Percentiles rank a stretch among this genome's conserved stretches.
Conservation (phyloP, 2,113 vertebrate species). For the Perognathus longimembris region DNA sequence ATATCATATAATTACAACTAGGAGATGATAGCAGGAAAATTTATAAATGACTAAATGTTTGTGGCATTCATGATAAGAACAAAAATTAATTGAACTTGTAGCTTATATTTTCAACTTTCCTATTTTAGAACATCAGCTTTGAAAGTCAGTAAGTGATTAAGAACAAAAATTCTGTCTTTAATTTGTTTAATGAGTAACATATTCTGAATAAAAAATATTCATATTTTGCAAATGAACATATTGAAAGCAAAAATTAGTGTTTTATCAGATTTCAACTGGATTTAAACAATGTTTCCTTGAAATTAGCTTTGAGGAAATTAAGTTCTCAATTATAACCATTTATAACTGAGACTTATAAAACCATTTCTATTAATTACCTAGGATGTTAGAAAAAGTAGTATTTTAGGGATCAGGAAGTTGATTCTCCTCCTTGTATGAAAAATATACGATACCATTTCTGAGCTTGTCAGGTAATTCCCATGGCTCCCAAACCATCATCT, state of each 20-base stretch:
- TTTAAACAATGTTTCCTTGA: conserved; percentile 27
- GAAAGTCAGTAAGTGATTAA: conserved; percentile 20
- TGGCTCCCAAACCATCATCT: background rate
- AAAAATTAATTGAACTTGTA: background rate
- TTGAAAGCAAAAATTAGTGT: conserved; percentile 30
- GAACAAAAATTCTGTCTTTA: background rate
- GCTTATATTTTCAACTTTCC: conserved; percentile 6
- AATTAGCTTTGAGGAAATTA: conserved; percentile 58
- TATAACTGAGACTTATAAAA: conserved; percentile 28
- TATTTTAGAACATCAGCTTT: background rate
- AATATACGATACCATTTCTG: background rate
- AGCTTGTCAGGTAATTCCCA: background rate
- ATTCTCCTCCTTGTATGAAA: background rate
- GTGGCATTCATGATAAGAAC: conserved; percentile 54
- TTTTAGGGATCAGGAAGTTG: background rate
- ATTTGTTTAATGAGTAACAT: background rate
- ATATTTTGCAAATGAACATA: conserved; percentile 46
- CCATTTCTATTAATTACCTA: background rate
- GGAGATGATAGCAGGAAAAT: conserved; percentile 33
- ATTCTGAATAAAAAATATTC: conserved; percentile 41
- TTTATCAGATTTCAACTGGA: conserved; percentile 43
- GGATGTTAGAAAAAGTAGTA: conserved; percentile 1
- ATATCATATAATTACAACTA: background rate
- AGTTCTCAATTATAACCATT: conserved; percentile 22
- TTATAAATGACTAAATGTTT: background rate